Evolutionary conservation across 2,113 vertebrate species (phyloP).

Genomic region (Protobothrops flavoviridis): DNA sequence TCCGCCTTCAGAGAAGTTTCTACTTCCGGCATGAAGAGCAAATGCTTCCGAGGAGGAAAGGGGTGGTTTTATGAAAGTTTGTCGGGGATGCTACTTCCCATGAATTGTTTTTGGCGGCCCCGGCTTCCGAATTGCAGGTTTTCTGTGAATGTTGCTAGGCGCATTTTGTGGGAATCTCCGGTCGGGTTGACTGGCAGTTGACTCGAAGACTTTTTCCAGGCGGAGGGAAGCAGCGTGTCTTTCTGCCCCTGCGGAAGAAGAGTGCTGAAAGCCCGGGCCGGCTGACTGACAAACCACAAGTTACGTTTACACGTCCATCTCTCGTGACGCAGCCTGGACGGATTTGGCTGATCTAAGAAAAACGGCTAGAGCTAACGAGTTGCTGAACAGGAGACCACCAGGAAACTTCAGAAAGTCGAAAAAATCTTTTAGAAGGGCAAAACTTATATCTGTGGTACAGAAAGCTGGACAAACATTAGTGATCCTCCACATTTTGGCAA

Average conservation of each 20-base stretch:
- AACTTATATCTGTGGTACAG: not conserved
- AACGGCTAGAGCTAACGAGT: not conserved
- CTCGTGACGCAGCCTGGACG: not conserved
- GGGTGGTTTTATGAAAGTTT: not conserved
- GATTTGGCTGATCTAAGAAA: not conserved
- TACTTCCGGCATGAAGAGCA: rapidly evolving
- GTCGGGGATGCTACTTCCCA: no score
- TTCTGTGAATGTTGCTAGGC: not conserved
- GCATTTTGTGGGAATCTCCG: not conserved
- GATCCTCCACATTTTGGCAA: not conserved
- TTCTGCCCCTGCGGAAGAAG: not conserved
- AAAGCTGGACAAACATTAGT: not conserved
- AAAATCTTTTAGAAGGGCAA: not conserved
- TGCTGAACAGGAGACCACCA: not conserved
- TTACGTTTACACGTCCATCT: not conserved
- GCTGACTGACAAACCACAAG: not conserved
- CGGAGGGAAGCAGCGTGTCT: not conserved
- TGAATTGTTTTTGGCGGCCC: not conserved
- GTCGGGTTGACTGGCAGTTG: not conserved
- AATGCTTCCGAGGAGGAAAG: not conserved
- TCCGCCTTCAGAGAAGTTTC: rapidly evolving
- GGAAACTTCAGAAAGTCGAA: not conserved
- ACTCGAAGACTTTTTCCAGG: not conserved
- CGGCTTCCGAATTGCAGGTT: not conserved
- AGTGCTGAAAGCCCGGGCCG: not conserved